A percentile compares a stretch with the other conserved stretches of the same genome.
Conservation (phyloP, 2,888 invertebrate species). For the Phlogophora meticulosa region DNA sequence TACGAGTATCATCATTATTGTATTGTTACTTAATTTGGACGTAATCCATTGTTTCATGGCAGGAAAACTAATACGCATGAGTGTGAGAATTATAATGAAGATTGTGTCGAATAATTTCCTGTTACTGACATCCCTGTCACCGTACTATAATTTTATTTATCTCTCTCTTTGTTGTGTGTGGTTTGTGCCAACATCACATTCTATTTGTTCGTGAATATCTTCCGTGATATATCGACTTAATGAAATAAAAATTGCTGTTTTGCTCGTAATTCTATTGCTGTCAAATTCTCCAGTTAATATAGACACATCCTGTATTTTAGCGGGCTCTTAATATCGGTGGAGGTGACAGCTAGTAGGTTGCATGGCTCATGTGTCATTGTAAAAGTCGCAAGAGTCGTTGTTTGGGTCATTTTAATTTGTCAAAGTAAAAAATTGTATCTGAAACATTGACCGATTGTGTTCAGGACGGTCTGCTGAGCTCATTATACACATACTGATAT, state of each 20-base stretch:
- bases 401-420: slow-evolving; percentile 61
- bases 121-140: slow-evolving; percentile 61
- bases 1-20: not conserved
- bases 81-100: slow-evolving; percentile 3
- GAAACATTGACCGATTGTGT: slow-evolving; percentile 54
- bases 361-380: slow-evolving; percentile 57
- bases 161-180: slow-evolving; percentile 78
- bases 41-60: slow-evolving; percentile 8
- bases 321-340: slow-evolving; percentile 51
- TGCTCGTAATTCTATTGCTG: slow-evolving; percentile 65
- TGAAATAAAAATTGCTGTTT: slow-evolving; percentile 72
- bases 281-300: slow-evolving; percentile 64
- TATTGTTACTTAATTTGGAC: not conserved
- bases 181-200: slow-evolving; percentile 78
- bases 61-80: slow-evolving; percentile 14
- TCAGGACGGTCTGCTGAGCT: not conserved
- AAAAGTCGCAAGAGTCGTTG: slow-evolving; percentile 39
- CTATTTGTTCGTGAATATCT: slow-evolving; percentile 78
- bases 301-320: slow-evolving; percentile 52
- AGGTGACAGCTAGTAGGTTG: slow-evolving; percentile 52
- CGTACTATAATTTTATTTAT: slow-evolving; percentile 78
- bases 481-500: slow-evolving; percentile 13
- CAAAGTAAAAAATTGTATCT: slow-evolving; percentile 47
- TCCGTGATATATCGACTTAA: slow-evolving; percentile 70
- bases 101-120: slow-evolving; percentile 24